Percentiles rank a stretch among this genome's conserved stretches.
These are phyloP conservation scores for Aphaenogaster floridana DNA, from an alignment of 1,140 invertebrate genomes.

Conservation along the genomic window DNA sequence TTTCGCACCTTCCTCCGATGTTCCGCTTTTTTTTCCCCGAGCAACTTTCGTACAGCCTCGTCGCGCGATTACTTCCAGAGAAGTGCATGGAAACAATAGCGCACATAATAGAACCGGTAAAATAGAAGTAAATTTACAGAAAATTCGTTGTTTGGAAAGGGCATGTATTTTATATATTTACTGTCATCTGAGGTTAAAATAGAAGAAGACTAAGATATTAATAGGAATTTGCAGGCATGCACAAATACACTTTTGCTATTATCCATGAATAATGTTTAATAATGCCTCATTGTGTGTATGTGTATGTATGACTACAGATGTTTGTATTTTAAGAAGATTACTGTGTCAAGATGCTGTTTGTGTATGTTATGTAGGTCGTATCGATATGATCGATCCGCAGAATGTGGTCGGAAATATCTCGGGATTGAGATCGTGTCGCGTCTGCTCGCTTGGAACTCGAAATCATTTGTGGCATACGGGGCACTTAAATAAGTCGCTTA, in stretches of 20 bases:
- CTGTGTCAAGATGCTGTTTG: conserved; percentile 22
- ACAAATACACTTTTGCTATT: not conserved
- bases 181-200: not conserved
- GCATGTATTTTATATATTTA: conserved; percentile 17
- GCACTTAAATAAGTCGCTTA: conserved; percentile 48
- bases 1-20: not conserved
- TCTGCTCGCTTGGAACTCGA: conserved; percentile 15
- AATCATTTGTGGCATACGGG: conserved; percentile 26
- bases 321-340: conserved; percentile 33
- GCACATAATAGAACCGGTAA: not conserved
- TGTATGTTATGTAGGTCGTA: conserved; percentile 54
- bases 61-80: conserved; percentile 28
- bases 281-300: not conserved
- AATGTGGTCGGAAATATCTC: conserved; percentile 52
- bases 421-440: conserved; percentile 43
- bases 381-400: conserved; percentile 49
- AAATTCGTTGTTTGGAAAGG: not conserved
- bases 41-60: not conserved
- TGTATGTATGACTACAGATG: not conserved
- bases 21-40: not conserved
- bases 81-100: conserved; percentile 29
- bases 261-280: conserved; percentile 36
- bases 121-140: conserved; percentile 1
- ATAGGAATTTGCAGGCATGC: not conserved
- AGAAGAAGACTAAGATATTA: not conserved